A percentile compares a stretch with the other conserved stretches of the same genome.
These are phyloP conservation scores for Geodia barretti DNA, from an alignment of 37 sponge, comb jelly and placozoan species.

Conservation along the genomic window DNA sequence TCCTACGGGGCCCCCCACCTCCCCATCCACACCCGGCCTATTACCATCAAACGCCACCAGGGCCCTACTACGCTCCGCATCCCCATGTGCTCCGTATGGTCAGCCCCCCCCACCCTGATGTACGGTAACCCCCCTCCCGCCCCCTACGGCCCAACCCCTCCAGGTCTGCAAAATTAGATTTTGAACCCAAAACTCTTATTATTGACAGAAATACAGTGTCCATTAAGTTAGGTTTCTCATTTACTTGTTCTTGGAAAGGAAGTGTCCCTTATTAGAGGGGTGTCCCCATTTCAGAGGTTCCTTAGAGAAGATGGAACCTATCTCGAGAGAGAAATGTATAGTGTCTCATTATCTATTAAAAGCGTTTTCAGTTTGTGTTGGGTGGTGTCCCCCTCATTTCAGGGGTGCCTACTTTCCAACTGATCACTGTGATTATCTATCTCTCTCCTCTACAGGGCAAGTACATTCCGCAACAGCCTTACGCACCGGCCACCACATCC, in stretches of 20 bases:
- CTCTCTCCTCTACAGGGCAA: neutral
- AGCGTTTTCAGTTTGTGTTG: too few relatives aligned
- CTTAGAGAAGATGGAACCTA: too few relatives aligned
- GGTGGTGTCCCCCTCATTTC: too few relatives aligned
- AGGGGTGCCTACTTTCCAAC: too few relatives aligned
- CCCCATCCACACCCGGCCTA: neutral
- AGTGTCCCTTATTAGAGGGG: neutral
- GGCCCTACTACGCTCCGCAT: slow-evolving; percentile 1
- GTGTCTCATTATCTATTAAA: too few relatives aligned
- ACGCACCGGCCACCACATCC: slow-evolving; percentile 22
- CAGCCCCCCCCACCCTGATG: neutral
- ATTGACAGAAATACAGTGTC: too few relatives aligned
- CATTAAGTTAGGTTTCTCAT: too few relatives aligned
- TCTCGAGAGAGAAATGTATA: too few relatives aligned
- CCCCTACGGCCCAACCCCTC: slow-evolving; percentile 23
- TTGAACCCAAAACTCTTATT: too few relatives aligned
- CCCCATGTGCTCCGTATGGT: slow-evolving; percentile 26
- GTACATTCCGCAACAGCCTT: neutral
- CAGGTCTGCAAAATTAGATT: too few relatives aligned
- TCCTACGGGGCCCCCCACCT: slow-evolving; percentile 16
- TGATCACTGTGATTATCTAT: too few relatives aligned
- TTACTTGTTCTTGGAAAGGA: neutral
- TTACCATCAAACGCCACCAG: slow-evolving; percentile 1
- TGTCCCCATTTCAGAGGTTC: too few relatives aligned
- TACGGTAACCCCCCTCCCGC: slow-evolving; percentile 17